Evolutionary conservation across 1,140 invertebrate genomes (phyloP), one percentile per base, ranked within the genome.

Genomic region (Aphelenchoides avenae): DNA sequence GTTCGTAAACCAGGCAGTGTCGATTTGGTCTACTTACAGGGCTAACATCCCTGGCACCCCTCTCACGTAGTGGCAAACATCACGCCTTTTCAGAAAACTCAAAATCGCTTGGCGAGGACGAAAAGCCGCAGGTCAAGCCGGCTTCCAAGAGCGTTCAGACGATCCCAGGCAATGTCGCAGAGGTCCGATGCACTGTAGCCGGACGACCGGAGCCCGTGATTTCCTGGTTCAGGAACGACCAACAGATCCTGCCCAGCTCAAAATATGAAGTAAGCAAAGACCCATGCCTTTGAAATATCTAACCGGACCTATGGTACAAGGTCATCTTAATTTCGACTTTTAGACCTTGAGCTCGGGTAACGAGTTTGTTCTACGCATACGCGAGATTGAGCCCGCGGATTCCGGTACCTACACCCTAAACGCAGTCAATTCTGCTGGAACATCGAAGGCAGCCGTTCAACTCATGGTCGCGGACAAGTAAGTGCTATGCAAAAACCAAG

Each of bases 401-500:
- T 51, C 59, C 26, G 70, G 71, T 46, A 58, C 34, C 27, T 73
- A 73, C 46, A 31, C 26, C 29, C 46, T 73, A 22, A 43, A 46
- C 24, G 70, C 70, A 3, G 56, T 67, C 31, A 73, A 74, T 42
- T 57, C 34, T 34, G 65, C 60, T 11, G 68, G 71, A 24, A 37
- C 65, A 11, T 37, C 53, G 33, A 43, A 47, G 11, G 50, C 44
- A 24, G 37, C 44, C 29, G 59, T 68, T 44, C 30, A 48, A 26
- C 9, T 66, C 18, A 55, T 53, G 26, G 36, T 66, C 13, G 37
- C 26, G 15, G 62, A 64, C 20, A 36, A 11, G 18, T 36, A 36
- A 11, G 18, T n/a, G 11, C 24, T 24, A 13, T 22, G 29, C 20
- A 27, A 37, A 30, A 36, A 11, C 27, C 9, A 1, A 1, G 31